Conservation (phyloP, 2,888 invertebrate genomes). For the Eumacrocentrus americanus region DNA sequence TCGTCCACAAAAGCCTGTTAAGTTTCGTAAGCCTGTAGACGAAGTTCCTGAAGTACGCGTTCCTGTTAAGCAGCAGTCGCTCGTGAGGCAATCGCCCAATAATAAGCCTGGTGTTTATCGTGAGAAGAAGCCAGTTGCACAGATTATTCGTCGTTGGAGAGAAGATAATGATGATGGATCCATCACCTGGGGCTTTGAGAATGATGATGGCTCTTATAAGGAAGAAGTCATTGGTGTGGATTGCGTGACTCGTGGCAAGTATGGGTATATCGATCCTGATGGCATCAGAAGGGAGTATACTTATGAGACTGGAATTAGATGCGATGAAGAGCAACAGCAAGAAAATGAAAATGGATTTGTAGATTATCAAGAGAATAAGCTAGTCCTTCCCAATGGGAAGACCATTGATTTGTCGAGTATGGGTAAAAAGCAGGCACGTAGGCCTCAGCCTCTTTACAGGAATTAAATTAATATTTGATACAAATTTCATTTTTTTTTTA, state of each 20-base stretch:
- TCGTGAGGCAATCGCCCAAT: slow-evolving; percentile 27
- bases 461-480: slow-evolving; percentile 53
- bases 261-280: slow-evolving; percentile 85
- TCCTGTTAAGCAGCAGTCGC: slow-evolving; percentile 24
- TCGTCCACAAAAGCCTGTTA: slow-evolving; percentile 44
- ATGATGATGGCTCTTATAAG: slow-evolving; percentile 86
- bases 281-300: slow-evolving; percentile 81
- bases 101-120: slow-evolving; percentile 43
- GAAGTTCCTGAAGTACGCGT: slow-evolving; percentile 37
- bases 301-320: slow-evolving; percentile 78
- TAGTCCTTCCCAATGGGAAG: slow-evolving; percentile 75
- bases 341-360: slow-evolving; percentile 65
- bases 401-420: slow-evolving; percentile 73
- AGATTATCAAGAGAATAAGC: slow-evolving; percentile 77
- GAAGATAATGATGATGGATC: slow-evolving; percentile 79
- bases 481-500: slow-evolving; percentile 13
- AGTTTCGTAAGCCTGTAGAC: slow-evolving; percentile 45
- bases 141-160: slow-evolving; percentile 65
- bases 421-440: slow-evolving; percentile 73
- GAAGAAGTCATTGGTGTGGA: slow-evolving; percentile 83
- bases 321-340: slow-evolving; percentile 62
- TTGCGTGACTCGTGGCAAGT: slow-evolving; percentile 78
- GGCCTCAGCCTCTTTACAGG: slow-evolving; percentile 67
- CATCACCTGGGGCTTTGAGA: slow-evolving; percentile 88
- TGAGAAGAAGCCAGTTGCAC: slow-evolving; percentile 72